Conservation (phyloP, 2,113 vertebrate genomes). For the Megaceryle maxima region DNA sequence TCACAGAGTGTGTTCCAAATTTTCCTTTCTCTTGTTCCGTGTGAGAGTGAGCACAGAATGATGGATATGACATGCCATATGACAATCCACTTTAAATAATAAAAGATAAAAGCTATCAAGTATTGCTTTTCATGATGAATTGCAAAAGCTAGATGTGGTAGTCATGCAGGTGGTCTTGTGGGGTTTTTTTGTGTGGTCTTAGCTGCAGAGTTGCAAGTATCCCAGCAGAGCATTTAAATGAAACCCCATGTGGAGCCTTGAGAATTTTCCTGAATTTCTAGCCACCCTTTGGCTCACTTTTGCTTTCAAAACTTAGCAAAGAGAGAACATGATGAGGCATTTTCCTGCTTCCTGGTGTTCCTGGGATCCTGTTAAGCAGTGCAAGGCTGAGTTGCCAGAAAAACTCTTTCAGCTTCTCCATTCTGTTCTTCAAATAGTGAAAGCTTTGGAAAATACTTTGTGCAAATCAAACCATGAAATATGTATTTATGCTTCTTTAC, state of each 20-base stretch:
- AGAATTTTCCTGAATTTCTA: neutral
- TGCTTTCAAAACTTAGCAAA: slow-evolving; percentile 13
- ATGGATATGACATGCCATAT: neutral
- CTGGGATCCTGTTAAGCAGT: slow-evolving; percentile 21
- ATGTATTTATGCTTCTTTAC: slow-evolving; percentile 5
- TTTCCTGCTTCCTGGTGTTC: neutral
- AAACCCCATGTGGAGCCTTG: neutral
- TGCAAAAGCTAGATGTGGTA: neutral
- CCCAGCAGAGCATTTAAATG: neutral
- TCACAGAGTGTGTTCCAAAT: neutral
- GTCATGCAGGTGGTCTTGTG: neutral
- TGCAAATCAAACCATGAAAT: slow-evolving; percentile 42
- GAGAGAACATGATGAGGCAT: neutral
- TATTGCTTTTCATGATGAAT: slow-evolving; percentile 10
- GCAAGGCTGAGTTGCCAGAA: slow-evolving; percentile 9
- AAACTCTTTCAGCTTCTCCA: slow-evolving; percentile 50
- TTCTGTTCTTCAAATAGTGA: slow-evolving; percentile 54
- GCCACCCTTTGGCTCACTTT: neutral
- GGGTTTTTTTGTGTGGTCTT: neutral
- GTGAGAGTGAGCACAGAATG: neutral
- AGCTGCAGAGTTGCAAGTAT: neutral
- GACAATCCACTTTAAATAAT: slow-evolving; percentile 16
- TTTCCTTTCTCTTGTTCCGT: slow-evolving; percentile 6
- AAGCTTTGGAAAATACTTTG: slow-evolving; percentile 47
- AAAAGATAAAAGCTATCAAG: slow-evolving; percentile 19